Conservation (phyloP, 2,797 vertebrate species). For the Mus spretus region DNA sequence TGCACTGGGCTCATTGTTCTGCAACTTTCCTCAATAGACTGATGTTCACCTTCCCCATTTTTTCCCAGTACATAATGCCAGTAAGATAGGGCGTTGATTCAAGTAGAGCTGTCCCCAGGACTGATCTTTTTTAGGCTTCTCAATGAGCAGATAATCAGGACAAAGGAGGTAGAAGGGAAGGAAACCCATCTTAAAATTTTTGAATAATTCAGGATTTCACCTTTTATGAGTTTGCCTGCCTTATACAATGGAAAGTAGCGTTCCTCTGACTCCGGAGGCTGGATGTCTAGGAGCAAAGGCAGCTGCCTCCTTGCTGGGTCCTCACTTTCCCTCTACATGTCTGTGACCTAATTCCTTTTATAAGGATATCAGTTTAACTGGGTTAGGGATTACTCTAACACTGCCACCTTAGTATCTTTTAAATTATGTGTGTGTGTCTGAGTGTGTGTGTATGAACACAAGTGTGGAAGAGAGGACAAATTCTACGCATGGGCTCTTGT, state of each 20-base stretch:
- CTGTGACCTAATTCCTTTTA: slow-evolving; percentile 5
- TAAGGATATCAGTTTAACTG: background rate
- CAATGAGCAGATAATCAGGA: background rate
- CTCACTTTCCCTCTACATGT: background rate
- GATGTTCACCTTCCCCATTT: background rate
- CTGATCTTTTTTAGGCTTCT: background rate
- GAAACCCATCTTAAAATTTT: background rate
- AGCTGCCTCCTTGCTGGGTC: background rate
- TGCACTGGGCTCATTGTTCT: background rate
- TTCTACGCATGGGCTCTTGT: background rate
- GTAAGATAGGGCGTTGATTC: background rate
- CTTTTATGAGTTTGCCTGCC: background rate
- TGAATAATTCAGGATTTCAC: background rate
- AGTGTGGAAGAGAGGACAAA: background rate
- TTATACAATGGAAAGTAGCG: background rate
- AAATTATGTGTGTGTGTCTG: background rate
- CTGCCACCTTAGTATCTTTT: background rate
- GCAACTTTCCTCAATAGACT: background rate
- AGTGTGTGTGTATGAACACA: background rate
- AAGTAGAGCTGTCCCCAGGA: background rate
- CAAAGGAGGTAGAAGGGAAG: background rate
- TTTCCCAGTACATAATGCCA: background rate
- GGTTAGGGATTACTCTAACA: background rate
- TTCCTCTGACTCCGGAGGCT: background rate
- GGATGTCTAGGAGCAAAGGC: background rate